phyloP scores from a whole-genome alignment of 2,113 vertebrate genomes.

The Heptranchias perlo region DNA sequence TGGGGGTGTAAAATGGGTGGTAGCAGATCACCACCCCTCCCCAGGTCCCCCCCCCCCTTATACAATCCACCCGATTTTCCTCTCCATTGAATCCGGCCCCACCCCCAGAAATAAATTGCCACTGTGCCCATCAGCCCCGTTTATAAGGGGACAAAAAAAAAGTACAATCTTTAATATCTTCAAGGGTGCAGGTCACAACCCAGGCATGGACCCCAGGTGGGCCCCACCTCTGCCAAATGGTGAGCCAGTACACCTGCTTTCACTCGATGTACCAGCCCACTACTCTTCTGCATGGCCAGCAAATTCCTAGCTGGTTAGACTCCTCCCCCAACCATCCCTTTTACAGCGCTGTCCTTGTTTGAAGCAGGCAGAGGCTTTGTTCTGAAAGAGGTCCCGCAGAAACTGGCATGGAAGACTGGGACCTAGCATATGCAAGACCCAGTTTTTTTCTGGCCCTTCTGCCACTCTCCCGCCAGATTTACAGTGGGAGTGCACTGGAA shows the following conservation, averaged over 20 bases:
- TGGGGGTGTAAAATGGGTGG: background rate
- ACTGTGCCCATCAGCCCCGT: background rate
- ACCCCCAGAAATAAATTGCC: background rate
- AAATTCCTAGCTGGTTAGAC: background rate
- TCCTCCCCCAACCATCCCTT: background rate
- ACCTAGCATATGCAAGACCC: background rate
- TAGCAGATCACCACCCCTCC: no score
- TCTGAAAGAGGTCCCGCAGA: background rate
- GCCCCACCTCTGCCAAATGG: background rate
- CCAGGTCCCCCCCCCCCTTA: background rate
- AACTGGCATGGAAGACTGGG: background rate
- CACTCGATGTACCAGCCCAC: background rate
- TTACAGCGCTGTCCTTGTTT: background rate
- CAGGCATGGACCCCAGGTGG: no score
- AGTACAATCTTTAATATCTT: background rate
- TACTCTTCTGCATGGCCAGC: background rate
- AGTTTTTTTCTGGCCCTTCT: background rate
- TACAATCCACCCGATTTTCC: background rate
- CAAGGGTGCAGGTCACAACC: background rate
- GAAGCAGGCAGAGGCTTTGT: background rate
- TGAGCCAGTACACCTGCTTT: background rate
- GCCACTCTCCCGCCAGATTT: background rate
- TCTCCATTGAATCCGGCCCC: background rate
- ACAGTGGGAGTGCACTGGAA: background rate
- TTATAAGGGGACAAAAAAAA: background rate